Evolutionary conservation across 2,113 vertebrate species (phyloP), one percentile per base, ranked within the genome.

Genomic region (Rhinolophus sinicus): DNA sequence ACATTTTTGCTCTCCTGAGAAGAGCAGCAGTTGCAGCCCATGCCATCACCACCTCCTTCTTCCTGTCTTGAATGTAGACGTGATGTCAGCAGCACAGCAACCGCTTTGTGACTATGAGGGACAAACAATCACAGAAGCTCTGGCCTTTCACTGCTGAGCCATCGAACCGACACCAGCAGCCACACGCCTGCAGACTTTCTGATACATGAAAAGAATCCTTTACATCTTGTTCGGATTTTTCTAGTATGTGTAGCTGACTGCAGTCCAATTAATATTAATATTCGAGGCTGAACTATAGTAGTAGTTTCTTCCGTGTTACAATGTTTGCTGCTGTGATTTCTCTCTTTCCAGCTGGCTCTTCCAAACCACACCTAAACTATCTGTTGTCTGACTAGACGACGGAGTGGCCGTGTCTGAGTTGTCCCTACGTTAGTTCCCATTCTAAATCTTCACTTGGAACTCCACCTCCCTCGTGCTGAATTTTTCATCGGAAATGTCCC

Each of bases 401-500:
- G 24, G 5, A 54, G 26, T 26, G 8, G 12, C 16, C 13, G n/a
- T 1, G 4, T n/a, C 33, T 47, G 24, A 2, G 11, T 1, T 77
- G 40, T 5, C 54, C 21, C 33, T 19, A 21, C 33, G 14, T 82
- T 82, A 54, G 26, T 8, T 26, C 60, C 28, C 21, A 4, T 54
- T 72, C 56, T 85, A 69, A 93, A 62, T 22, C 50, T 50, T 14
- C 13, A 33, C 12, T 40, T 75, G 9, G 35, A 91, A 69, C n/a
- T 65, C n/a, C 69, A 44, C 67, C 90, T 69, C 38, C 40, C 47
- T 44, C 22, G 19, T 52, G 58, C 60, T 52, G 30, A 73, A 64
- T 67, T n/a, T n/a, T n/a, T 91, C 73, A 52, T 2, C 67, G 30
- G 47, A 67, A 91, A 65, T 73, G 54, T 70, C 60, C 88, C 88